Evolutionary conservation across 2,797 vertebrate species (phyloP).

Genomic region (Gallirallus australis): DNA sequence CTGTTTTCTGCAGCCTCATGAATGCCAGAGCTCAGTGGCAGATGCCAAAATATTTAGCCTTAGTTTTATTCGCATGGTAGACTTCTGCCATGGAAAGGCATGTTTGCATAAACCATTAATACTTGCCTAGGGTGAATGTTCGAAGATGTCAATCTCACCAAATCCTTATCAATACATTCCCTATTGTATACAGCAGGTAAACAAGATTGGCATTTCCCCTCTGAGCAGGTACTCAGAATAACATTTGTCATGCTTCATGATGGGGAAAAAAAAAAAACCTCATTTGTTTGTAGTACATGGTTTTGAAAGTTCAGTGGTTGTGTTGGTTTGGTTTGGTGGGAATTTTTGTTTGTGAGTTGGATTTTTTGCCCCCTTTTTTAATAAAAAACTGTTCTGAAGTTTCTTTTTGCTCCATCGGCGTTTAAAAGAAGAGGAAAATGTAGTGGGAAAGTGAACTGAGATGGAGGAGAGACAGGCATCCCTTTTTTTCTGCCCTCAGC

Average conservation of each 20-base stretch:
- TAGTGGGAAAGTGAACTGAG: neutral
- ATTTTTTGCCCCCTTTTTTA: neutral
- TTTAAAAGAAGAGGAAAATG: neutral
- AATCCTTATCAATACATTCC: slow-evolving; percentile 24
- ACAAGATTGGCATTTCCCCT: neutral
- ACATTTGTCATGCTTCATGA: neutral
- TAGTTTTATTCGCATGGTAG: neutral
- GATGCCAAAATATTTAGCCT: neutral
- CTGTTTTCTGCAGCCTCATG: neutral
- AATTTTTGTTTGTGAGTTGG: no score
- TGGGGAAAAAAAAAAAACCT: slow-evolving; percentile 14
- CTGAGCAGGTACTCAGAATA: neutral
- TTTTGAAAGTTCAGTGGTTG: neutral
- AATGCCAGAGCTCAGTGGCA: neutral
- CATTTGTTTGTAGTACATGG: neutral
- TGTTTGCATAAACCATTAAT: neutral
- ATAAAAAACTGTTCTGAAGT: neutral
- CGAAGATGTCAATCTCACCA: slow-evolving; percentile 1
- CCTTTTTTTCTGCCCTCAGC: neutral
- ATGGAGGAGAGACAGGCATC: neutral
- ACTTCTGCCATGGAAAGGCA: neutral
- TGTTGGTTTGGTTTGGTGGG: neutral
- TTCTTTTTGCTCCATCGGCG: neutral
- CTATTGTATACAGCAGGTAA: neutral
- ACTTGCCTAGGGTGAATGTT: neutral